Percentiles rank a stretch among this genome's conserved stretches.
Conservation (phyloP, 2,113 vertebrate species). For the Patagioenas fasciata region DNA sequence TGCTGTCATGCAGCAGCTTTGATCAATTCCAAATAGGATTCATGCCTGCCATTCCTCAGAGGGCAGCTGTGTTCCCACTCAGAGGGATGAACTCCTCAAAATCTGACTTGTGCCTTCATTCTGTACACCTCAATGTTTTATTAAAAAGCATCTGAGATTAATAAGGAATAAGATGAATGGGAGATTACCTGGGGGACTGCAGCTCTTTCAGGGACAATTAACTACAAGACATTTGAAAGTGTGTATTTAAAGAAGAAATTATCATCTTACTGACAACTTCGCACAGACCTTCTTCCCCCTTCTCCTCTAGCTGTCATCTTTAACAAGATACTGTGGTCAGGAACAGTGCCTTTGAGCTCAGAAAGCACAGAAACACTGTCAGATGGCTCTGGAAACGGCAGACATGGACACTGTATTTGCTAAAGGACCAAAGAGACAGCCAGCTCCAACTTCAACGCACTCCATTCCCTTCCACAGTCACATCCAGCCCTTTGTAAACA, state of each 20-base stretch:
- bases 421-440: neutral
- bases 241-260: conserved; percentile 45
- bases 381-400: neutral
- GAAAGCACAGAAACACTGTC: neutral
- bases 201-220: conserved; percentile 55
- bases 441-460: neutral
- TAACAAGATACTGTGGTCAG: neutral
- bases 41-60: conserved; percentile 15
- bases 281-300: neutral
- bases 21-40: conserved; percentile 38
- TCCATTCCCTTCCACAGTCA: neutral
- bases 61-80: conserved; percentile 10
- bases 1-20: conserved; percentile 48
- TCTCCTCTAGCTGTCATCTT: conserved; percentile 1
- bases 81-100: conserved; percentile 25
- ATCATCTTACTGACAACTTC: conserved; percentile 41
- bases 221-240: conserved; percentile 15
- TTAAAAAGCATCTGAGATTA: conserved; percentile 35
- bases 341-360: neutral
- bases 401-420: neutral
- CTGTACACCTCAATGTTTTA: conserved; percentile 42
- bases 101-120: conserved; percentile 32
- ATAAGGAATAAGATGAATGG: conserved; percentile 29
- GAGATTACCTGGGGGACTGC: conserved; percentile 50
- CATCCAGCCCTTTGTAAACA: neutral